Percentiles rank a stretch among this genome's conserved stretches.
Evolutionary conservation across 1,140 invertebrate species (phyloP).

Genomic region (Fopius arisanus): DNA sequence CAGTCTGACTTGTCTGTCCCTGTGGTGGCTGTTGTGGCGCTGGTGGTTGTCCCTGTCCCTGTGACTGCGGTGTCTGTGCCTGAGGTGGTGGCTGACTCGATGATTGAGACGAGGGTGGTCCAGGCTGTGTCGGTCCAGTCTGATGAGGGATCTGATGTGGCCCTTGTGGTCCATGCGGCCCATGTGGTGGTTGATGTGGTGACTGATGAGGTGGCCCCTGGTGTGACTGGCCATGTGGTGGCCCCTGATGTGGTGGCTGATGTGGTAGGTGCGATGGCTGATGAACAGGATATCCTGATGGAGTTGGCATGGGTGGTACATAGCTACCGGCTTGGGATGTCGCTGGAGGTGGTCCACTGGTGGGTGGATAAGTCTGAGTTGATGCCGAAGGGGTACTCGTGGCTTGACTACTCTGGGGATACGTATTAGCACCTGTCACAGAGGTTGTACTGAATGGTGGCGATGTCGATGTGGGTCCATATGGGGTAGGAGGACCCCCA

Average conservation of each 20-base stretch:
- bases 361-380: constrained; percentile 62
- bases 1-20: constrained; percentile 40
- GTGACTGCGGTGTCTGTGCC: constrained; percentile 34
- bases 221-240: constrained; percentile 39
- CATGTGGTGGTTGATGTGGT: constrained; percentile 47
- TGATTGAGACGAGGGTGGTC: constrained; percentile 40
- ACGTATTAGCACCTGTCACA: constrained; percentile 56
- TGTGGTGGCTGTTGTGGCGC: constrained; percentile 40
- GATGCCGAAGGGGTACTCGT: constrained; percentile 59
- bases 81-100: constrained; percentile 5
- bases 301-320: constrained; percentile 51
- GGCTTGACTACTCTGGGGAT: constrained; percentile 58
- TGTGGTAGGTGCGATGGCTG: constrained; percentile 42
- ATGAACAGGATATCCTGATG: constrained; percentile 53
- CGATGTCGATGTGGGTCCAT: constrained; percentile 56
- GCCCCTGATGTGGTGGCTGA: constrained; percentile 27
- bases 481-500: constrained; percentile 52
- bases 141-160: constrained; percentile 48
- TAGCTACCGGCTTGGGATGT: constrained; percentile 55
- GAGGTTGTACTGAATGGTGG: constrained; percentile 56
- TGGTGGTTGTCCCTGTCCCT: background rate
- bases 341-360: constrained; percentile 54
- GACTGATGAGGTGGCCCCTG: constrained; percentile 45
- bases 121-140: constrained; percentile 37
- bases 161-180: constrained; percentile 40